phyloP scores from a whole-genome alignment of 2,888 invertebrate genomes.

The Halocaridina rubra region DNA sequence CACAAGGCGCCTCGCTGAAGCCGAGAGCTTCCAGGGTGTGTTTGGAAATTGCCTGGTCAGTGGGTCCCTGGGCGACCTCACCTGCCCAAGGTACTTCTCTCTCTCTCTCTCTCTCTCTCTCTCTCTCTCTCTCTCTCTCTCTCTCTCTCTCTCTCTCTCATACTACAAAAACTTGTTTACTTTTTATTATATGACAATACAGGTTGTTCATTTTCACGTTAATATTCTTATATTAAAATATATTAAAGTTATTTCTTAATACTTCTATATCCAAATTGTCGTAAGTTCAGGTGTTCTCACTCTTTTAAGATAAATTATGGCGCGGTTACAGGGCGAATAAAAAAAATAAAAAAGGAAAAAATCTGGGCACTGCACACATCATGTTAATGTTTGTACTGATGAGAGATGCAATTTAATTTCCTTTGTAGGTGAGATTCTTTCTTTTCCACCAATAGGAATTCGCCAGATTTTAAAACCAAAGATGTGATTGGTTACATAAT shows the following conservation, averaged over 20 bases:
- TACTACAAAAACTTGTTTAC: not conserved
- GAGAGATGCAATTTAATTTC: not conserved
- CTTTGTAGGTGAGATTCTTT: constrained; percentile 15
- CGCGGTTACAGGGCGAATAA: not conserved
- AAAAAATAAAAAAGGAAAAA: not conserved
- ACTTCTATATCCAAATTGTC: too few species aligned
- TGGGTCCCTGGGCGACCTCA: not conserved
- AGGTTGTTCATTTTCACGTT: too few species aligned
- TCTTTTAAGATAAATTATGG: too few species aligned
- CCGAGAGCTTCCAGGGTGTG: too few species aligned
- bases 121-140: constrained; percentile 27
- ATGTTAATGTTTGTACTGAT: constrained; percentile 18
- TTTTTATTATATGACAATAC: not conserved
- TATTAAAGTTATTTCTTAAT: too few species aligned
- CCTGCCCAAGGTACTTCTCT: not conserved
- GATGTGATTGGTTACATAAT: too few species aligned
- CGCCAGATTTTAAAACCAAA: too few species aligned
- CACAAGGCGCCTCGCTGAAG: too few species aligned
- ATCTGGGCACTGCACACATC: not conserved
- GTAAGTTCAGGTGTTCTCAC: too few species aligned
- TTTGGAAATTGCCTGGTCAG: not conserved
- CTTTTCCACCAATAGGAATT: too few species aligned
- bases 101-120: constrained; percentile 1
- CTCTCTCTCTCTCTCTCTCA: constrained; percentile 19
- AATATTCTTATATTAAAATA: too few species aligned